Evolutionary conservation across 2,113 vertebrate species (phyloP), one percentile per base, ranked within the genome.

Genomic region (Spea bombifrons): DNA sequence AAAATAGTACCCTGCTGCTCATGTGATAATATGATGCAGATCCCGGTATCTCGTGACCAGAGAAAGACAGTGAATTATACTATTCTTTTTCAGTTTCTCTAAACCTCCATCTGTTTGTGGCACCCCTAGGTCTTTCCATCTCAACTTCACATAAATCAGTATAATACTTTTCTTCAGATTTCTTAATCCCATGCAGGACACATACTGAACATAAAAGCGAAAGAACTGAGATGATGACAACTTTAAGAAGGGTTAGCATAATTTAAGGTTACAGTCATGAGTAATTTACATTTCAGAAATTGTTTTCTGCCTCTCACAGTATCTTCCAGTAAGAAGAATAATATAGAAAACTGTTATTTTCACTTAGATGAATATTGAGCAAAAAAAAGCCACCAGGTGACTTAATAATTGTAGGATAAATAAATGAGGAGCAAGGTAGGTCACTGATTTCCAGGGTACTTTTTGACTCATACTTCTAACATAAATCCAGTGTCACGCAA

Each of bases 221-320:
- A 67, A 75, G 48, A 15, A 4, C 16, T 66, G 43, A 67, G n/a
- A 76, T 69, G 50, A 30, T 68, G 75, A 16, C n/a, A 8, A 5
- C 6, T 46, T 2, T 17, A 13, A 66, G 12, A 15, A 12, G 6
- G 47, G 12, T 45, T 7, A 45, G 5, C 16, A 52, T 66, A 30
- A 75, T 75, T 66, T 75, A 75, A 67, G 16, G 52, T 10, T 43
- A 3, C 43, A 44, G 5, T n/a, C 66, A 12, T 49, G 43, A 16
- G 4, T 48, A 55, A 44, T 46, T 57, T 44, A 57, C 5, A 0
- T 75, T 75, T 71, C 82, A 72, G 84, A 86, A 80, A 30, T 30
- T 30, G 30, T 30, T 30, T 30, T 30, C 30, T 30, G 30, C 30
- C 30, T 30, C 30, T 30, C 30, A 30, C 30, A 30, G 30, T 30